Evolutionary conservation across 2,797 vertebrate species (phyloP).

Genomic region (Caiman crocodilus): DNA sequence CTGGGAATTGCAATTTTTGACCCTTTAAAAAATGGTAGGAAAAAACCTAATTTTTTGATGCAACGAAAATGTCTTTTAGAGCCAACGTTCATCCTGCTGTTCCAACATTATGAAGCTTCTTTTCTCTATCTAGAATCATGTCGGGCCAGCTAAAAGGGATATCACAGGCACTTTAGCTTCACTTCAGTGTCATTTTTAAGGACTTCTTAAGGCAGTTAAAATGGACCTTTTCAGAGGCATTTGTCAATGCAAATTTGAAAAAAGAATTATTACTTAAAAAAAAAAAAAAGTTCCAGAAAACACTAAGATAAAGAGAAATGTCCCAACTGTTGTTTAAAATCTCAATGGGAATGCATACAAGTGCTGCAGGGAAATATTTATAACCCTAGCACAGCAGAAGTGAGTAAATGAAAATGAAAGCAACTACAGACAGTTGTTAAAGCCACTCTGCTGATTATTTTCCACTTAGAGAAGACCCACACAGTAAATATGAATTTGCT

Average conservation of each 20-base stretch:
- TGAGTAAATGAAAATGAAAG: background rate
- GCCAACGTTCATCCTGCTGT: too few relatives aligned
- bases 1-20: too few relatives aligned
- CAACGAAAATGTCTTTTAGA: too few relatives aligned
- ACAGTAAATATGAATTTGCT: background rate
- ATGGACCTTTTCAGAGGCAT: background rate
- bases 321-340: background rate
- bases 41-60: too few relatives aligned
- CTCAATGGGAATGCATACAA: background rate
- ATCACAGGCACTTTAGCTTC: background rate
- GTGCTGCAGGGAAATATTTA: background rate
- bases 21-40: too few relatives aligned
- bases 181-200: background rate
- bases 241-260: background rate
- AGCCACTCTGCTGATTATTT: background rate
- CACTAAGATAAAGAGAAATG: background rate
- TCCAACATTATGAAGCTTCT: background rate
- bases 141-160: background rate
- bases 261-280: background rate
- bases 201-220: too few relatives aligned
- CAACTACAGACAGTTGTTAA: background rate
- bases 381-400: background rate
- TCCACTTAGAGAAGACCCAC: background rate
- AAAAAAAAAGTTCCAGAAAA: background rate
- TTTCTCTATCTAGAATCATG: background rate